A percentile compares a stretch with the other conserved stretches of the same genome.
These are phyloP conservation scores for Megaptera novaeangliae DNA, from an alignment of 2,113 vertebrate genomes.

Conservation along the genomic window DNA sequence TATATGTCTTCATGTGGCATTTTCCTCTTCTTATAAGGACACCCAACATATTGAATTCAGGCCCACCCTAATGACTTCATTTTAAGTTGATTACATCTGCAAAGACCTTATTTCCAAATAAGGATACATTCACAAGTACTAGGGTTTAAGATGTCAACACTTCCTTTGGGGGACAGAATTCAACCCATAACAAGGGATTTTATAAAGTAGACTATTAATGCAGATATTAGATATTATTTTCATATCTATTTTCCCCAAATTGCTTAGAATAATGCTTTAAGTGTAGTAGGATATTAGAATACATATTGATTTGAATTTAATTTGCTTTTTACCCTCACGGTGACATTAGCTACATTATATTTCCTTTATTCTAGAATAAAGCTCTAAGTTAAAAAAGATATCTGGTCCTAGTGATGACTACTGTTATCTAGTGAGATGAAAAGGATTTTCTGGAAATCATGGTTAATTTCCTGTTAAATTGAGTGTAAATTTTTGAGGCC, in stretches of 20 bases:
- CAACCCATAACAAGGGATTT: neutral
- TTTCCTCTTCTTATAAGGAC: neutral
- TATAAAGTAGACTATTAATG: neutral
- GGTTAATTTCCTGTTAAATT: conserved; percentile 40
- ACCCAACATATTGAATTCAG: neutral
- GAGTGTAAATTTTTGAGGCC: neutral
- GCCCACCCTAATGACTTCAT: neutral
- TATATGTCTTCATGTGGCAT: neutral
- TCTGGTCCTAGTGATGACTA: neutral
- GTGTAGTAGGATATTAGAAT: neutral
- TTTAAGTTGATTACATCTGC: neutral
- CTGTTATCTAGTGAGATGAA: neutral
- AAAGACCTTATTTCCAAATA: neutral
- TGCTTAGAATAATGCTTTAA: neutral
- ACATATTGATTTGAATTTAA: neutral
- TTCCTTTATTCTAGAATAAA: neutral
- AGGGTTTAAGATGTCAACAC: neutral
- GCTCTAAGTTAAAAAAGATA: neutral
- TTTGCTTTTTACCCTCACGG: neutral
- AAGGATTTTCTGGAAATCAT: neutral
- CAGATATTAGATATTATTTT: neutral
- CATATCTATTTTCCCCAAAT: neutral
- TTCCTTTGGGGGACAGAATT: neutral
- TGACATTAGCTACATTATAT: neutral
- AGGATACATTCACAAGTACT: neutral